Percentiles rank a stretch among this genome's conserved stretches.
Conservation (phyloP, 1,140 invertebrate genomes). For the Drosophila busckii region DNA sequence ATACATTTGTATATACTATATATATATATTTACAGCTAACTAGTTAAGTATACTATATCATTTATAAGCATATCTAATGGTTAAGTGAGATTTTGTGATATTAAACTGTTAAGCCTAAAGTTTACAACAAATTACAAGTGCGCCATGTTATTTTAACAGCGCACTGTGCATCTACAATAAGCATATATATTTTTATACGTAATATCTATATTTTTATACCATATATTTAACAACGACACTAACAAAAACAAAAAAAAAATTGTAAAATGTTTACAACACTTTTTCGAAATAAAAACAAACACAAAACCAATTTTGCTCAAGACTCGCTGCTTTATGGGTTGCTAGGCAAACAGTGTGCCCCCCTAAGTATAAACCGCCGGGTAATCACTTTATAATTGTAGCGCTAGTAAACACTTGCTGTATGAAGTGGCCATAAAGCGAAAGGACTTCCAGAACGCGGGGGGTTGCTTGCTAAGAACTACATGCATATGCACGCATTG, state of each 20-base stretch:
- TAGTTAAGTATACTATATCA: constrained; percentile 50
- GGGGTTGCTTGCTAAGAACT: constrained; percentile 28
- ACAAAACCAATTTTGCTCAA: background rate
- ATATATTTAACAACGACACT: constrained; percentile 14
- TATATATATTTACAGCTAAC: constrained; percentile 12
- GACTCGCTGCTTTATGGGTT: constrained; percentile 13
- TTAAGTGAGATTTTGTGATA: constrained; percentile 70
- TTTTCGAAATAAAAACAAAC: constrained; percentile 23
- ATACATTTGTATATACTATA: constrained; percentile 27
- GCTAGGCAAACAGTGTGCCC: constrained; percentile 18
- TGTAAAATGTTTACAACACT: constrained; percentile 32
- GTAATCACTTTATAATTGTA: constrained; percentile 68
- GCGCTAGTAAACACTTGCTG: constrained; percentile 38
- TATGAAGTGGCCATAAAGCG: constrained; percentile 37
- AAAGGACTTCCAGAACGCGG: constrained; percentile 4
- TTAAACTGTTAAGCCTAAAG: constrained; percentile 65
- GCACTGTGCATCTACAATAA: constrained; percentile 45
- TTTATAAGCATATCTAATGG: constrained; percentile 43
- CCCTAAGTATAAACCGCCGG: background rate
- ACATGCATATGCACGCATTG: constrained; percentile 20
- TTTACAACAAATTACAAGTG: constrained; percentile 55
- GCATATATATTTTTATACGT: constrained; percentile 62
- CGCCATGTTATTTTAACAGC: constrained; percentile 46
- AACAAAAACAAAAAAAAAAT: constrained; percentile 24
- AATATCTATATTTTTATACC: constrained; percentile 51